Conservation (phyloP, 2,888 invertebrate species). For the Teinopalpus imperialis region DNA sequence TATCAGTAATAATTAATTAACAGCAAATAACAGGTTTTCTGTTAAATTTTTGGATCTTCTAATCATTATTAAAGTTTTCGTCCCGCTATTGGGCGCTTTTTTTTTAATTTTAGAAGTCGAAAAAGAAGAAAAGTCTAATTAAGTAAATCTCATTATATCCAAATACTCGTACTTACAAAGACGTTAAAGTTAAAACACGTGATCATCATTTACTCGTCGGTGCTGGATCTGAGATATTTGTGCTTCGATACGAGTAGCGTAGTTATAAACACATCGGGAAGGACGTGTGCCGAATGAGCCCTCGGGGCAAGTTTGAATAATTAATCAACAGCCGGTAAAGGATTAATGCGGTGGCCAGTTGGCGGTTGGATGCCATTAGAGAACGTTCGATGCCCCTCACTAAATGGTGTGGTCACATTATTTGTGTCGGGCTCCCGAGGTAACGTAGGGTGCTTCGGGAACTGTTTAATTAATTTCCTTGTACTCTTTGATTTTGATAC, state of each 20-base stretch:
- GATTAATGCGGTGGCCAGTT: slow-evolving; percentile 80
- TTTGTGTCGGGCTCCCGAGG: slow-evolving; percentile 47
- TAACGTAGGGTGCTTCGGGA: slow-evolving; percentile 42
- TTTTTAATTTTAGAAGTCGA: too few relatives aligned
- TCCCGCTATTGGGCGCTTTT: too few relatives aligned
- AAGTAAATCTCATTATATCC: too few relatives aligned
- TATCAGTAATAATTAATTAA: too few relatives aligned
- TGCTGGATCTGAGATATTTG: slow-evolving; percentile 2
- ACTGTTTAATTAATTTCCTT: slow-evolving; percentile 41
- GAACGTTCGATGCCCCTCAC: slow-evolving; percentile 70
- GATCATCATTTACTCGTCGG: slow-evolving; percentile 10
- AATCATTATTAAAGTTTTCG: too few relatives aligned
- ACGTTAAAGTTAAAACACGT: slow-evolving; percentile 10
- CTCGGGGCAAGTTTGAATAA: slow-evolving; percentile 74
- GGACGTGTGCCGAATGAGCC: slow-evolving; percentile 51
- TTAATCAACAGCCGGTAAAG: slow-evolving; percentile 78
- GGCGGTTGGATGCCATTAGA: slow-evolving; percentile 78
- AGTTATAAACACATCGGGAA: slow-evolving; percentile 67
- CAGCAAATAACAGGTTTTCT: too few relatives aligned
- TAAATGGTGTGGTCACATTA: slow-evolving; percentile 74
- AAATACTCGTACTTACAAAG: slow-evolving; percentile 10
- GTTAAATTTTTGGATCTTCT: too few relatives aligned
- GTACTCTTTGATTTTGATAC: slow-evolving; percentile 27
- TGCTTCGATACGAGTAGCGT: slow-evolving; percentile 30
- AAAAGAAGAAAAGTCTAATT: too few relatives aligned